Evolutionary conservation across 2,888 invertebrate genomes (phyloP).

Genomic region (Pristionchus entomophagus): DNA sequence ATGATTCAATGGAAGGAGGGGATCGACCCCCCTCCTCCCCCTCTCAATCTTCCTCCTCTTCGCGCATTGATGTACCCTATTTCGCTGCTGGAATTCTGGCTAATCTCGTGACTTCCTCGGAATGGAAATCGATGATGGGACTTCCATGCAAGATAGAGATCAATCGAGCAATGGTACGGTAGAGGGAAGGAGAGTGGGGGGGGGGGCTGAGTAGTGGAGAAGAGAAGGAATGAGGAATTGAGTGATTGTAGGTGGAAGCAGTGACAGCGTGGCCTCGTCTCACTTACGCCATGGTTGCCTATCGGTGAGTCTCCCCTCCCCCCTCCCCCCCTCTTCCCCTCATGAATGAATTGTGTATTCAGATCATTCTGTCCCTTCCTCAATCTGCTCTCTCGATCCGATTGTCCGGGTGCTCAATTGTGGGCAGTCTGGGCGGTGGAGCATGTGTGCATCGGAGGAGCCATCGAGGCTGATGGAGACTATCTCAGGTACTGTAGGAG

Average conservation of each 20-base stretch:
- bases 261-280: slow-evolving; percentile 83
- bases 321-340: not conserved
- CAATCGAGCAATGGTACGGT: slow-evolving; percentile 40
- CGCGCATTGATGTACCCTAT: slow-evolving; percentile 77
- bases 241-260: slow-evolving; percentile 78
- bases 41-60: not conserved
- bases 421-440: slow-evolving; percentile 88
- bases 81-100: slow-evolving; percentile 80
- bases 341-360: not conserved
- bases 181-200: not conserved
- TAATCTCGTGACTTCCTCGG: slow-evolving; percentile 52
- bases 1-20: slow-evolving; percentile 5
- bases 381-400: slow-evolving; percentile 81
- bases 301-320: slow-evolving; percentile 72
- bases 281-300: slow-evolving; percentile 85
- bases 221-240: not conserved
- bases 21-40: not conserved
- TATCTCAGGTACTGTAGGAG: slow-evolving; percentile 10
- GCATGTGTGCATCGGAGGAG: slow-evolving; percentile 80
- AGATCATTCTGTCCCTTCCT: slow-evolving; percentile 85
- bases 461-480: slow-evolving; percentile 35
- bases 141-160: slow-evolving; percentile 14
- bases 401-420: slow-evolving; percentile 83
- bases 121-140: slow-evolving; percentile 12
- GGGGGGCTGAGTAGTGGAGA: no score